Percentiles rank a stretch among this genome's conserved stretches.
Conservation (phyloP, 1,140 invertebrate species). For the Microvelia longipes region DNA sequence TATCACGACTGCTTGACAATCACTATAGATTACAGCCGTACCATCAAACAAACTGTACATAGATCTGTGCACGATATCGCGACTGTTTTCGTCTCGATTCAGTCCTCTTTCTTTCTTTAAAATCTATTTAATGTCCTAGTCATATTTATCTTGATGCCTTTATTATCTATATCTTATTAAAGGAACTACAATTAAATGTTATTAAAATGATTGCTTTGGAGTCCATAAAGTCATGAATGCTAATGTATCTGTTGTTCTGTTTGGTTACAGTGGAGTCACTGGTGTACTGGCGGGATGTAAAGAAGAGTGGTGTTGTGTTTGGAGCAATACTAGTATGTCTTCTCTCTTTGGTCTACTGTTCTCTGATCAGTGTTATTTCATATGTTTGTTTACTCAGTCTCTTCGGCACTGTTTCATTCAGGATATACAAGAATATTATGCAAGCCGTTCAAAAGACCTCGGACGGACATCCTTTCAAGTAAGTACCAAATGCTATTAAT, state of each 20-base stretch:
- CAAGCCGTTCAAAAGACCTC: constrained; percentile 92
- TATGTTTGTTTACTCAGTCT: constrained; percentile 75
- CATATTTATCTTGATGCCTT: no score
- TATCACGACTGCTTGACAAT: no score
- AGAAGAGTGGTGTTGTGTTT: constrained; percentile 83
- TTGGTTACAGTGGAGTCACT: constrained; percentile 74
- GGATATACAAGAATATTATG: constrained; percentile 89
- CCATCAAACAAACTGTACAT: no score
- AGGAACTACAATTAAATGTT: no score
- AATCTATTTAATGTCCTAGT: no score
- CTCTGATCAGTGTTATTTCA: constrained; percentile 86
- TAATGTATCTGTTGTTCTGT: constrained; percentile 15
- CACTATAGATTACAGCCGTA: no score
- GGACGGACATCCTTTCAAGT: constrained; percentile 96
- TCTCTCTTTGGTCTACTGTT: constrained; percentile 82
- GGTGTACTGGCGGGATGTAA: constrained; percentile 91
- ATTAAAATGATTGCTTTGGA: no score
- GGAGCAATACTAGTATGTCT: constrained; percentile 70
- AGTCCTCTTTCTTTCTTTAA: no score
- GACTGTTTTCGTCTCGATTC: no score
- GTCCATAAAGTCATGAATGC: no score
- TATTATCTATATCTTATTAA: no score
- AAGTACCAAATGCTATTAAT: constrained; percentile 30
- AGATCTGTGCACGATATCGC: no score
- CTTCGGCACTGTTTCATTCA: constrained; percentile 71